Percentiles rank a stretch among this genome's conserved stretches.
Evolutionary conservation across 2,797 vertebrate species (phyloP).

Genomic region (Thamnophis elegans): DNA sequence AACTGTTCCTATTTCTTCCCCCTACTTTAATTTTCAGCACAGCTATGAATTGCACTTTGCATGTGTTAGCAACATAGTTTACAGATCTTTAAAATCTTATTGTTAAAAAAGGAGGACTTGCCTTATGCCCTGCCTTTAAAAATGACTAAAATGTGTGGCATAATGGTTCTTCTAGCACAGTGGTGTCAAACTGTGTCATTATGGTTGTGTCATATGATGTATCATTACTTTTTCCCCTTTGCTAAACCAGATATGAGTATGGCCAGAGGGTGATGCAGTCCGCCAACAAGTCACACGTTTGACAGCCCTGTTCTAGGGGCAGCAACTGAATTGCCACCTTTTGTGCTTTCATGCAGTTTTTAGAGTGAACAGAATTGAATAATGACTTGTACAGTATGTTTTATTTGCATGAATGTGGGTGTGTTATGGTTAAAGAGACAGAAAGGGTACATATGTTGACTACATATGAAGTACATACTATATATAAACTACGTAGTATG

Average conservation of each 20-base stretch:
- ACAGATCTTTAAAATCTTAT: not conserved
- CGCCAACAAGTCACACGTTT: too few species aligned
- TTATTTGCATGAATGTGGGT: not conserved
- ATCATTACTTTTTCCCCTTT: too few species aligned
- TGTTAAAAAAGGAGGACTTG: not conserved
- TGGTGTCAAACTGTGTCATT: too few species aligned
- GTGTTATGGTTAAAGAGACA: not conserved
- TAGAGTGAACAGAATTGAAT: not conserved
- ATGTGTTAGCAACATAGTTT: not conserved
- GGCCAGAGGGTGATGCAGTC: too few species aligned
- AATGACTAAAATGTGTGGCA: not conserved
- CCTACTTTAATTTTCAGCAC: not conserved
- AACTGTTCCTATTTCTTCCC: not conserved
- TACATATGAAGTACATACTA: not conserved
- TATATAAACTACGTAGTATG: not conserved
- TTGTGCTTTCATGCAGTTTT: not conserved
- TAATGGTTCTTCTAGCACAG: not conserved
- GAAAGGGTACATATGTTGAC: not conserved
- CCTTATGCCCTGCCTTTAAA: not conserved
- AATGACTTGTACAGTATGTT: not conserved
- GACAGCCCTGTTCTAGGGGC: too few species aligned
- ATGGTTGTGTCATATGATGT: too few species aligned
- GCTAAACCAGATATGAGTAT: too few species aligned
- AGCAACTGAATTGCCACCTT: not conserved
- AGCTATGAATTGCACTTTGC: not conserved